phyloP scores from a whole-genome alignment of 2,797 vertebrate species.

The Thripadectes ignobilis region DNA sequence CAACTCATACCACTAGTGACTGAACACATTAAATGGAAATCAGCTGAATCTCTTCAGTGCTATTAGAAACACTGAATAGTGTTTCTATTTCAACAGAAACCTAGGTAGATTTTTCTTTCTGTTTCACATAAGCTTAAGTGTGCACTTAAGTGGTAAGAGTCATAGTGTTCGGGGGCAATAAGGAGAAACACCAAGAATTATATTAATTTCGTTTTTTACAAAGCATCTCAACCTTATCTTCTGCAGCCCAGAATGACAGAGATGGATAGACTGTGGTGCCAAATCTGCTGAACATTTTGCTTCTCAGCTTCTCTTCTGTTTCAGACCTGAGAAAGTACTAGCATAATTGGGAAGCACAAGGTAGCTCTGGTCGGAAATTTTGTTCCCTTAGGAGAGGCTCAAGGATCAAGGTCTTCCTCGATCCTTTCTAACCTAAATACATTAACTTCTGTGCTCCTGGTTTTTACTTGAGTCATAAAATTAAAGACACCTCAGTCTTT shows the following conservation, averaged over 20 bases:
- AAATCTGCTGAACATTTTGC: background rate
- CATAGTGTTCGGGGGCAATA: background rate
- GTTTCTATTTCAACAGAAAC: background rate
- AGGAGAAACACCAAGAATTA: background rate
- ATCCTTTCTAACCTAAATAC: background rate
- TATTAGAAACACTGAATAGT: background rate
- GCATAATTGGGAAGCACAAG: background rate
- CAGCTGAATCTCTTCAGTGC: background rate
- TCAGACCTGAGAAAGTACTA: background rate
- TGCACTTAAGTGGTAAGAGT: background rate
- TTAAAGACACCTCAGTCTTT: background rate
- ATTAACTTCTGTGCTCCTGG: background rate
- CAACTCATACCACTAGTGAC: background rate
- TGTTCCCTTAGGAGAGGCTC: background rate
- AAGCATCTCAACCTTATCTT: background rate
- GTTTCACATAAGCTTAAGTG: background rate
- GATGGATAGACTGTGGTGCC: background rate
- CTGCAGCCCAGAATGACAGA: background rate
- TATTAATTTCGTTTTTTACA: background rate
- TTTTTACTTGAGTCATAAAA: background rate
- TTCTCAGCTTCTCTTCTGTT: background rate
- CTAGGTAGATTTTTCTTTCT: background rate
- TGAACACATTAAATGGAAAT: background rate
- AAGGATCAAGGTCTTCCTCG: background rate
- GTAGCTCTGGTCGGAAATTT: background rate